Evolutionary conservation across 2,797 vertebrate genomes (phyloP).

Genomic region (Poliocrania exsul): DNA sequence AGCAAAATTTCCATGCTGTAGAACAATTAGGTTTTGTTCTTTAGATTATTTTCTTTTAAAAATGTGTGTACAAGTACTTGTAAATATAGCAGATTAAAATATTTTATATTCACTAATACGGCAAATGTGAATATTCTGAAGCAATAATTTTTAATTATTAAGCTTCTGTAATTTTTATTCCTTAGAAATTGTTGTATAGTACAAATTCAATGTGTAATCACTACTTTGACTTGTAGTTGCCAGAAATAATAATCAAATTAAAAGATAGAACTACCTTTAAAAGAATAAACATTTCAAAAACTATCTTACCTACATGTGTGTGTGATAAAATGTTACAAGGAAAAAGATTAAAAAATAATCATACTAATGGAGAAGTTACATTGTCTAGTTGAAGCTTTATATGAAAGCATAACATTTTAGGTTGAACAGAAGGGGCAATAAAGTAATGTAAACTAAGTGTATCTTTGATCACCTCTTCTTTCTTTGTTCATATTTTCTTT

Average conservation of each 20-base stretch:
- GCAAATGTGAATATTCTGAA: not conserved
- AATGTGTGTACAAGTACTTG: not conserved
- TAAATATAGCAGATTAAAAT: not conserved
- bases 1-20: not conserved
- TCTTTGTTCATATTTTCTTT: not conserved
- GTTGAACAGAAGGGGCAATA: not conserved
- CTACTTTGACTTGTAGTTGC: not conserved
- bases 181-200: accelerated
- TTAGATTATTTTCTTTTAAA: not conserved
- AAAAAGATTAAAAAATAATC: not conserved
- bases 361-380: not conserved
- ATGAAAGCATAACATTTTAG: not conserved
- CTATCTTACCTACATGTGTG: not conserved
- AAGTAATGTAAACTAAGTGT: not conserved
- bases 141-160: not conserved
- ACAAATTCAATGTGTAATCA: not conserved
- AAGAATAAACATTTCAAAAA: not conserved
- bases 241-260: not conserved
- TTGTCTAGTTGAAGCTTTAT: not conserved
- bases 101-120: not conserved
- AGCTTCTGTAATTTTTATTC: not conserved
- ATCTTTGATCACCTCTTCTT: not conserved
- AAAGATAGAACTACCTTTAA: not conserved
- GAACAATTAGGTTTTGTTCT: not conserved
- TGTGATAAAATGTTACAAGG: not conserved